A percentile compares a stretch with the other conserved stretches of the same genome.
These are phyloP conservation scores for Anadara kagoshimensis DNA, from an alignment of 1,140 invertebrate species.

Conservation along the genomic window DNA sequence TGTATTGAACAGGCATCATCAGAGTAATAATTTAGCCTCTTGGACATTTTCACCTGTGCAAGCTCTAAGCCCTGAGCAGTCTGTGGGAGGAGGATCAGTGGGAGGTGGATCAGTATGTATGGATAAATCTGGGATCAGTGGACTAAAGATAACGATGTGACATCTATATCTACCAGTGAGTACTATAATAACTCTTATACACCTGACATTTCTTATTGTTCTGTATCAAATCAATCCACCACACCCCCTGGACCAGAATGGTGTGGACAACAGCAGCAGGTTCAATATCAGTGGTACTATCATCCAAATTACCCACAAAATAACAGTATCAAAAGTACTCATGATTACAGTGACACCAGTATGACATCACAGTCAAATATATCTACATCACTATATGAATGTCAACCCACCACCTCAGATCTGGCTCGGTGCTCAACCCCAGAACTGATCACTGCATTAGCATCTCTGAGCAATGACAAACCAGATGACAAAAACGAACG, in stretches of 20 bases:
- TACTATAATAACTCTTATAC: neutral
- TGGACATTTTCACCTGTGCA: constrained; percentile 40
- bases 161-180: neutral
- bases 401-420: constrained; percentile 1
- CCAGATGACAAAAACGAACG: constrained; percentile 16
- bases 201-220: neutral
- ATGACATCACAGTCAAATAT: too few species aligned
- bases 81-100: too few species aligned
- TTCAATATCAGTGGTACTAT: too few species aligned
- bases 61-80: neutral
- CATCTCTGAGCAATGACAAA: constrained; percentile 20
- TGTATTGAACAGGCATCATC: too few species aligned
- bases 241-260: constrained; percentile 6
- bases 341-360: too few species aligned
- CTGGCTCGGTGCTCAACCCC: constrained; percentile 53
- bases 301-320: too few species aligned
- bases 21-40: constrained; percentile 1
- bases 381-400: too few species aligned
- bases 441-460: constrained; percentile 43
- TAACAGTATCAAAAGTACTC: too few species aligned
- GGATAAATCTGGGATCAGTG: neutral
- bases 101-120: neutral
- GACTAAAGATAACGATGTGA: neutral
- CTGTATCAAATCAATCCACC: constrained; percentile 14
- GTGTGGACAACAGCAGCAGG: too few species aligned